Evolutionary conservation across 2,888 invertebrate species (phyloP).

Genomic region (Spodoptera exigua): DNA sequence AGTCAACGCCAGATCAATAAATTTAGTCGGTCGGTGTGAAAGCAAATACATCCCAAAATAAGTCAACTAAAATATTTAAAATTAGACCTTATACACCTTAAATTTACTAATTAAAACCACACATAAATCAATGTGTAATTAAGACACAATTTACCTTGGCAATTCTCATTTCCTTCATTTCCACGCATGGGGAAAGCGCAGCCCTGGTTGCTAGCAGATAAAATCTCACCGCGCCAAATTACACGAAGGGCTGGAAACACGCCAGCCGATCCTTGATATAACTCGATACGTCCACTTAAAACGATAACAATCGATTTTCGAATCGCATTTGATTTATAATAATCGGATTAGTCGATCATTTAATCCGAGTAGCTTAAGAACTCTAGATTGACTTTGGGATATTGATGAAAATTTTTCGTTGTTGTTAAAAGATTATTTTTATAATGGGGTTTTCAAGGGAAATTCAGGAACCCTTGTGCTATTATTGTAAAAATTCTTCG

Average conservation of each 20-base stretch:
- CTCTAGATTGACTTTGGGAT: slow-evolving; percentile 11
- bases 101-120: no score
- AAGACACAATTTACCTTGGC: neutral
- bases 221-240: slow-evolving; percentile 52
- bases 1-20: no score
- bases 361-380: slow-evolving; percentile 16
- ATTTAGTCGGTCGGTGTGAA: no score
- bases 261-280: slow-evolving; percentile 34
- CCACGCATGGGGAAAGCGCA: slow-evolving; percentile 43
- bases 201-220: slow-evolving; percentile 34
- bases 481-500: no score
- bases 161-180: slow-evolving; percentile 9
- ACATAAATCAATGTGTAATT: neutral
- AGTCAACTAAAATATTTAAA: no score
- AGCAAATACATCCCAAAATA: no score
- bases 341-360: slow-evolving; percentile 32
- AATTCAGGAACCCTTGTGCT: no score
- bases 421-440: no score
- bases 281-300: slow-evolving; percentile 46
- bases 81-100: no score
- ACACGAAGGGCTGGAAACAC: slow-evolving; percentile 46
- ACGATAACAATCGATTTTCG: slow-evolving; percentile 48
- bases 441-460: no score
- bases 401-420: neutral
- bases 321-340: slow-evolving; percentile 47